Evolutionary conservation across 2,797 vertebrate species (phyloP).

Genomic region (Heteromormyrus szaboi): DNA sequence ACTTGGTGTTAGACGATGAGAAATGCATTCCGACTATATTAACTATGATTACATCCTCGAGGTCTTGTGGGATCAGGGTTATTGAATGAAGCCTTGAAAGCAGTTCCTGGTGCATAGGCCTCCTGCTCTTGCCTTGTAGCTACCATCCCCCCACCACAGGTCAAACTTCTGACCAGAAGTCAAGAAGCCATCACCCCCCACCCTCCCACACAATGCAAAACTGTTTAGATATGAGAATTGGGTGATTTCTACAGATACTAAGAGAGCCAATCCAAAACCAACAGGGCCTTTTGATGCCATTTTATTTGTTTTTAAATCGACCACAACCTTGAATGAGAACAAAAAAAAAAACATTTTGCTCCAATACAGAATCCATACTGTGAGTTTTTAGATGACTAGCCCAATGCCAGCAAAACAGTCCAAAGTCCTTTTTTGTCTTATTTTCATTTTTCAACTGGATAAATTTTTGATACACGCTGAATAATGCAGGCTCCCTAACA

Average conservation of each 20-base stretch:
- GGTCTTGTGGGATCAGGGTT: background rate
- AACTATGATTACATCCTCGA: background rate
- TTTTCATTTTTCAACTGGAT: conserved; percentile 18
- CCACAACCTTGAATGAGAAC: background rate
- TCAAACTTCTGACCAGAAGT: background rate
- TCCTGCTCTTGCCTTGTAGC: background rate
- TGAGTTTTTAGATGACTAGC: conserved; percentile 18
- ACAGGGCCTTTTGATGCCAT: background rate
- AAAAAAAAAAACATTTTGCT: background rate
- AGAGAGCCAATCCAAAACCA: background rate
- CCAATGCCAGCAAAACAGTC: background rate
- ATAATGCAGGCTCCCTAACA: conserved; percentile 17
- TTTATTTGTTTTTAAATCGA: background rate
- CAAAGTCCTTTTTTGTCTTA: conserved; percentile 19
- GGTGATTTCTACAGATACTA: background rate
- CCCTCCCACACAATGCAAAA: background rate
- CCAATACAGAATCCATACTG: conserved; percentile 11
- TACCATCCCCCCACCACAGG: background rate
- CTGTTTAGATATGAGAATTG: background rate
- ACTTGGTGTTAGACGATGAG: background rate
- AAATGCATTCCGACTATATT: background rate
- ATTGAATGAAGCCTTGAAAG: background rate
- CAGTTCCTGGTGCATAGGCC: background rate
- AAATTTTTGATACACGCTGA: conserved; percentile 21
- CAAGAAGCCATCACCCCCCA: background rate